These are phyloP conservation scores for Iphiclides podalirius DNA, from an alignment of 2,888 invertebrate genomes.

Conservation along the genomic window DNA sequence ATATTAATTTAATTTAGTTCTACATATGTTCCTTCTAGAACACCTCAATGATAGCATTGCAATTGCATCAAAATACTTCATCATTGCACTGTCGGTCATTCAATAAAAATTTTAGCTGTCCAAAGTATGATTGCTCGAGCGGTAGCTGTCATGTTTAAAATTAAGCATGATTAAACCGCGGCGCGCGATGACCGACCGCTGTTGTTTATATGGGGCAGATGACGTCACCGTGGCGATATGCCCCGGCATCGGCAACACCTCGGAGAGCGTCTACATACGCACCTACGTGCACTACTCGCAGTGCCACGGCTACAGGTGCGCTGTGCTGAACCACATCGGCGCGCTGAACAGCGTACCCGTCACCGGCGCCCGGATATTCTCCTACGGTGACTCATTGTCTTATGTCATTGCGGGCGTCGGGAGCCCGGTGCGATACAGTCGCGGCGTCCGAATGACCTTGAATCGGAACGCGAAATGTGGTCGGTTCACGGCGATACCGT, in stretches of 20 bases:
- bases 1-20: background rate
- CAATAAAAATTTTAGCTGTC: no score
- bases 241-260: slow-evolving; percentile 96
- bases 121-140: no score
- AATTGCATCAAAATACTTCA: no score
- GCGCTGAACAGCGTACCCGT: slow-evolving; percentile 91
- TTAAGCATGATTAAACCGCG: slow-evolving; percentile 7
- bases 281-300: slow-evolving; percentile 96
- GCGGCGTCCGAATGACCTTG: slow-evolving; percentile 12
- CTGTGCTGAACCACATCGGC: slow-evolving; percentile 96
- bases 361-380: slow-evolving; percentile 93
- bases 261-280: slow-evolving; percentile 95
- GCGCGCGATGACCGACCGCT: slow-evolving; percentile 4
- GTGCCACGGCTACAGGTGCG: slow-evolving; percentile 94
- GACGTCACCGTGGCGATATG: slow-evolving; percentile 93
- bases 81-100: no score
- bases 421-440: slow-evolving; percentile 5
- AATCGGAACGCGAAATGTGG: background rate
- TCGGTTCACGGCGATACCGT: background rate
- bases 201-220: slow-evolving; percentile 76
- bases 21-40: background rate
- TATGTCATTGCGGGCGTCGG: slow-evolving; percentile 15
- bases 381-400: slow-evolving; percentile 86
- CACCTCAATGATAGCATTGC: no score
- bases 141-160: background rate